A percentile compares a stretch with the other conserved stretches of the same genome.
Conservation (phyloP, 2,113 vertebrate genomes). For the Antechinus flavipes region DNA sequence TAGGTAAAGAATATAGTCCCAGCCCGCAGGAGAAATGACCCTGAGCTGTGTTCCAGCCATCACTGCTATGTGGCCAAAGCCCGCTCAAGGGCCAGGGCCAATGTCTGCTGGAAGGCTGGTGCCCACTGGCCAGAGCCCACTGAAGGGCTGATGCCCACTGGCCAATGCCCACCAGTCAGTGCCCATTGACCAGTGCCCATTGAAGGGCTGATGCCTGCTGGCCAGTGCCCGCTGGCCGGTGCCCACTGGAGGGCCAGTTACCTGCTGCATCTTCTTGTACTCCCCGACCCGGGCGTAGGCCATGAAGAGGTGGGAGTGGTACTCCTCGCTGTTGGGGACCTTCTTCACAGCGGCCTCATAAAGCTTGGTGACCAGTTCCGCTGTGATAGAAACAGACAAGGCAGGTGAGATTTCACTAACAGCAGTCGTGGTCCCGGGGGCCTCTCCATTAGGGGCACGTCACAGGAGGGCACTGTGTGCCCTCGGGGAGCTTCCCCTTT, state of each 20-base stretch:
- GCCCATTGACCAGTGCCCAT: too few species aligned
- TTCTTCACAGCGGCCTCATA: constrained; percentile 99
- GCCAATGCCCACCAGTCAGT: too few species aligned
- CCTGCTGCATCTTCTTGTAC: constrained; percentile 99
- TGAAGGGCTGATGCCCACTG: too few species aligned
- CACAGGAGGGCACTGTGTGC: background rate
- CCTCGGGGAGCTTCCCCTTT: background rate
- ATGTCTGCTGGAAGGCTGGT: too few species aligned
- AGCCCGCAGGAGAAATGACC: too few species aligned
- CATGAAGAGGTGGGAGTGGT: constrained; percentile 99
- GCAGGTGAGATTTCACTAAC: background rate
- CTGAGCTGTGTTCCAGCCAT: too few species aligned
- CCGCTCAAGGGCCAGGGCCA: too few species aligned
- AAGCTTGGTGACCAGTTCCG: constrained; percentile 97
- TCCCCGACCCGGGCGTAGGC: constrained; percentile 98
- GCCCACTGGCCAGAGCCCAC: too few species aligned
- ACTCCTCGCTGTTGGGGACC: constrained; percentile 97
- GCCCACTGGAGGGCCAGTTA: constrained; percentile 68
- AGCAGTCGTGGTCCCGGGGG: background rate
- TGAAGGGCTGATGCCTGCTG: too few species aligned
- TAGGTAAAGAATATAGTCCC: background rate
- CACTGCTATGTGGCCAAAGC: too few species aligned
- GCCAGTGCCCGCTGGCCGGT: too few species aligned
- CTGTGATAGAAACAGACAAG: constrained; percentile 82
- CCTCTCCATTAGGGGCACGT: background rate